Conservation (phyloP, 1,140 invertebrate genomes). For the Hycleus phaleratus region DNA sequence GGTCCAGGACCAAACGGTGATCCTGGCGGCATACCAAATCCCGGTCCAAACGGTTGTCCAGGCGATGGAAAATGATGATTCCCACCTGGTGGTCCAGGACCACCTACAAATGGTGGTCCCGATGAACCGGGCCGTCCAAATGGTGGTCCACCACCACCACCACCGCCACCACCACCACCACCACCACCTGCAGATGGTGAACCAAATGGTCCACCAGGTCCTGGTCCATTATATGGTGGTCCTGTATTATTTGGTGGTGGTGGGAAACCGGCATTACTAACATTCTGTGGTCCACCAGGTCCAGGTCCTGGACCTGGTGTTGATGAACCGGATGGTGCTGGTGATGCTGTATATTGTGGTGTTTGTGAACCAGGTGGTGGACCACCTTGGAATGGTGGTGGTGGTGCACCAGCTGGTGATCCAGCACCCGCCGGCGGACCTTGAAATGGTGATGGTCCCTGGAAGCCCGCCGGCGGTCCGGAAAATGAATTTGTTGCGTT, state of each 20-base stretch:
- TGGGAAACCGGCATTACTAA: conserved; percentile 52
- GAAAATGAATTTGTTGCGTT: conserved; percentile 50
- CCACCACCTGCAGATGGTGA: conserved; percentile 55
- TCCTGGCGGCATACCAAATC: conserved; percentile 60
- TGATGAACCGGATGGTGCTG: conserved; percentile 66
- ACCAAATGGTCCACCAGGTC: conserved; percentile 50
- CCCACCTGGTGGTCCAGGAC: conserved; percentile 45
- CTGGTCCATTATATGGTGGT: conserved; percentile 58
- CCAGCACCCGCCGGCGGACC: conserved; percentile 55
- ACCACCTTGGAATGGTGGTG: conserved; percentile 52
- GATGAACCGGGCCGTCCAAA: conserved; percentile 61
- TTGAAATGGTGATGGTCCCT: conserved; percentile 53
- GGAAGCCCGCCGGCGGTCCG: conserved; percentile 51
- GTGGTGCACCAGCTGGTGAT: conserved; percentile 53
- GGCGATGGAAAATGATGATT: conserved; percentile 58
- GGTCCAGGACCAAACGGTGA: conserved; percentile 58
- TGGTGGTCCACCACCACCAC: conserved; percentile 52
- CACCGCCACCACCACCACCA: conserved; percentile 57
- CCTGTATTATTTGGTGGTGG: conserved; percentile 53
- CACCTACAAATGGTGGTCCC: conserved; percentile 56
- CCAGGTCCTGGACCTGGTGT: conserved; percentile 59
- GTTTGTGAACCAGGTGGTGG: conserved; percentile 63
- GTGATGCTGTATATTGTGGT: conserved; percentile 66
- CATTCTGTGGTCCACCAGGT: conserved; percentile 50
- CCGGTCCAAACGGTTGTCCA: conserved; percentile 54